Conservation (phyloP, 1,140 invertebrate genomes). For the Tetramorium simillimum region DNA sequence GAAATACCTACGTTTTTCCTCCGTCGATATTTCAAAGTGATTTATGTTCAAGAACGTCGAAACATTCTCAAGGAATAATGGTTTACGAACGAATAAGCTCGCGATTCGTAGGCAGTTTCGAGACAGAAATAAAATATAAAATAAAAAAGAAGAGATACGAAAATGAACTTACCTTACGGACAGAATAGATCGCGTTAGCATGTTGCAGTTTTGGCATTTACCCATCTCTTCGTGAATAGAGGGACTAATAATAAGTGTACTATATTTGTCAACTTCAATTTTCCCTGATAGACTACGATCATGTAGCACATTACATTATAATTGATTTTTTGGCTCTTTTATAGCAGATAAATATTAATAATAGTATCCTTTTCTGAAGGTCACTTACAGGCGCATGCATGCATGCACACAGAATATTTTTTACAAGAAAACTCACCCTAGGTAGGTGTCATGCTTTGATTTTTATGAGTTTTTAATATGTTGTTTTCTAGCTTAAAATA, state of each 20-base stretch:
- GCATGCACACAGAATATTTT: not conserved
- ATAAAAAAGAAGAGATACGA: not conserved
- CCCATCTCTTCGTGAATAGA: not conserved
- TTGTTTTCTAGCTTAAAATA: too few relatives aligned
- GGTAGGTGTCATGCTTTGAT: too few relatives aligned
- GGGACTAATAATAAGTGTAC: conserved; percentile 14
- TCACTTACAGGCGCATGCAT: not conserved
- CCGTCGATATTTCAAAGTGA: conserved; percentile 17
- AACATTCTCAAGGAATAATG: conserved; percentile 27
- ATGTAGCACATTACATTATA: not conserved
- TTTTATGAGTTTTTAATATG: too few relatives aligned
- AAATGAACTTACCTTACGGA: conserved; percentile 44
- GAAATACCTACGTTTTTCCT: not conserved
- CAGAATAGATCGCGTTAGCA: conserved; percentile 39
- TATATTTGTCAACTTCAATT: conserved; percentile 46
- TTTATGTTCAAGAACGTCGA: conserved; percentile 19
- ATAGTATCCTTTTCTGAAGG: not conserved
- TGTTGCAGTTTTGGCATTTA: not conserved
- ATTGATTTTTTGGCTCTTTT: not conserved
- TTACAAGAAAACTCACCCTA: too few relatives aligned
- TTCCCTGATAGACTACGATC: conserved; percentile 28
- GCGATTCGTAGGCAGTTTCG: not conserved
- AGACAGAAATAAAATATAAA: conserved; percentile 9
- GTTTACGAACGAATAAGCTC: not conserved
- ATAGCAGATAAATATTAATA: not conserved